phyloP scores from a whole-genome alignment of 92 coral and sea anemone species.

The Parazoanthus swiftii region DNA sequence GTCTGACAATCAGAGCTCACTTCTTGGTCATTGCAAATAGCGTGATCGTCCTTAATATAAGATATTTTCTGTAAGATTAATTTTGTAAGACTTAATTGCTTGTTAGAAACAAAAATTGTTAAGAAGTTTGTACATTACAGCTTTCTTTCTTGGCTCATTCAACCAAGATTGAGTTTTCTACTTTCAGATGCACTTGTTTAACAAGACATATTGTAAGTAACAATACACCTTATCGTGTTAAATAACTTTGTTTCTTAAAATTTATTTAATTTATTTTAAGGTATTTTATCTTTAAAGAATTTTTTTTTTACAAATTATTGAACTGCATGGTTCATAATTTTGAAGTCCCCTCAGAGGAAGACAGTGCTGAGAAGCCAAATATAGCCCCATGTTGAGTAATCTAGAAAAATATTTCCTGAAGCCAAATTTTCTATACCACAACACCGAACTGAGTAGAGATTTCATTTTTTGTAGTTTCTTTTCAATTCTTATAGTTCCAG shows the following conservation, averaged over 20 bases:
- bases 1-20: background rate
- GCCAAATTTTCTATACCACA: background rate
- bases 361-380: conserved; percentile 31
- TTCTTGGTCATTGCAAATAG: background rate
- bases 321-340: background rate
- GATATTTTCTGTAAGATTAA: background rate
- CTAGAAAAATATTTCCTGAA: background rate
- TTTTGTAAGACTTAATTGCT: background rate
- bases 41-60: too few species aligned
- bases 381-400: background rate
- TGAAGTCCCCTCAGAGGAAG: background rate
- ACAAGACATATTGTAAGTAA: background rate
- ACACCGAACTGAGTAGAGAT: background rate
- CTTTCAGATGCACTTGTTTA: background rate
- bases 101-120: too few species aligned
- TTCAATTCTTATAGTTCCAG: background rate
- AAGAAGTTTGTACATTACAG: background rate
- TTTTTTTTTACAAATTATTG: background rate
- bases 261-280: background rate
- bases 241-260: background rate
- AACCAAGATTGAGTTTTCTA: background rate
- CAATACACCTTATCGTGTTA: background rate
- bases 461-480: background rate
- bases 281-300: background rate
- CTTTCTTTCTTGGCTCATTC: background rate